Base-by-base conservation (phyloP, 2,113 vertebrate genomes). In the Scalopus aquaticus region DNA sequence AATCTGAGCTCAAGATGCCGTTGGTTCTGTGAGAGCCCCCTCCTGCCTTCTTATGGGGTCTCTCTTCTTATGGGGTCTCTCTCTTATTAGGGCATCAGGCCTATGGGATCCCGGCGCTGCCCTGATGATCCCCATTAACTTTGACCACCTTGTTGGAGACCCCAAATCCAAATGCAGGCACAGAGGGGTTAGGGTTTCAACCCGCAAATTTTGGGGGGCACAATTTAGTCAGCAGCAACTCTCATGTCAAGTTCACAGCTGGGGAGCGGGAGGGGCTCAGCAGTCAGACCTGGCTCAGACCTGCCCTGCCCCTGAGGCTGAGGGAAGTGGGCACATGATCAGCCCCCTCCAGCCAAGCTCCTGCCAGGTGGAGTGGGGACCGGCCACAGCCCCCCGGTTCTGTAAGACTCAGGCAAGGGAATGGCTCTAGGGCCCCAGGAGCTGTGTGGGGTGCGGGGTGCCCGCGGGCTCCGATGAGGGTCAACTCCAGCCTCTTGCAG, bases 161-260 rank as follows among this genome's bases (percentile, higher is more conserved):
- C n/a, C 28, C 1, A 0, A 15, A 1, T 44, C 73, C 12, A 15
- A 28, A 10, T 24, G 7, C 17, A 24, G 8, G 7, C 17, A 3
- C 37, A 11, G 3, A 32, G 26, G 16, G 2, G 42, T 30, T 9
- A 35, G 26, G 24, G 19, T 13, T 32, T 46, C 5, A 3, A 13
- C 15, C 0, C 37, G 2, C 60, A 76, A 65, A 83, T 46, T 79
- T 69, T 28, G 54, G 35, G 74, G 67, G 54, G 3, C 11, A 2
- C 10, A 9, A 1, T 35, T 51, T 35, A 2, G 22, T 16, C 30
- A 16, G n/a, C 9, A 60, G 32, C 60, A 85, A 13, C 19, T 74
- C 15, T 20, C 44, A n/a, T 11, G 51, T n/a, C 5, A 11, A 16
- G 74, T 12, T 9, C 37, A 20, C 22, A 56, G 65, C 42, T 19